Evolutionary conservation across 2,113 vertebrate species (phyloP).

Genomic region (Anarrhichthys ocellatus): DNA sequence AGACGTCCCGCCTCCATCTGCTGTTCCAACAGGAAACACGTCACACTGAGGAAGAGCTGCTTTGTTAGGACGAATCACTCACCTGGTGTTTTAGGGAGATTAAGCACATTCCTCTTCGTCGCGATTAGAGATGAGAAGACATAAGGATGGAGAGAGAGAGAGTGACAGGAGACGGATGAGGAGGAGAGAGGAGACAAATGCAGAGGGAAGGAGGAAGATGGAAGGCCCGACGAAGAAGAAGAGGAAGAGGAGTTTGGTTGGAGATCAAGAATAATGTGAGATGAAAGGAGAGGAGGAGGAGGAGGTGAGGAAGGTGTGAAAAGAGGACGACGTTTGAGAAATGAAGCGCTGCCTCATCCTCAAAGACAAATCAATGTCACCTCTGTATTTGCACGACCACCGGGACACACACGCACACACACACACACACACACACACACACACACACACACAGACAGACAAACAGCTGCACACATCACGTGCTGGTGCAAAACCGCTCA

Average conservation of each 20-base stretch:
- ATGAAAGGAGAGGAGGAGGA: not conserved
- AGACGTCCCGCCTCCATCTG: not conserved
- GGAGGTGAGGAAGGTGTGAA: not conserved
- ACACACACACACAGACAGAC: conserved; percentile 10
- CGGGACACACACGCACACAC: conserved; percentile 24
- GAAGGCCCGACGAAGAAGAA: not conserved
- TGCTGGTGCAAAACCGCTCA: conserved; percentile 29
- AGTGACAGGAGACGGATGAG: not conserved
- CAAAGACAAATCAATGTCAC: conserved; percentile 75
- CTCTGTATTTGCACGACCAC: conserved; percentile 25
- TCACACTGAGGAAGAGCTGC: not conserved
- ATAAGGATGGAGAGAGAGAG: not conserved
- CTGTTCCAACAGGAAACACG: not conserved
- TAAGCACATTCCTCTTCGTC: conserved; percentile 8
- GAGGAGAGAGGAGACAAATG: not conserved
- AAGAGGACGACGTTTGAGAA: conserved; percentile 15
- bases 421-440: conserved; percentile 31
- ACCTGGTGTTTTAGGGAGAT: conserved; percentile 12
- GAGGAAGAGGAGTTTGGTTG: too few relatives aligned
- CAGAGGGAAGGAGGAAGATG: not conserved
- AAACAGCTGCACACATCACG: conserved; percentile 40
- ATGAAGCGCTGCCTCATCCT: conserved; percentile 21
- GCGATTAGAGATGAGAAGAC: not conserved
- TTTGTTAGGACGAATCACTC: not conserved
- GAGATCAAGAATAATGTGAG: not conserved